phyloP scores from a whole-genome alignment of 2,888 invertebrate species.

The Oligia fasciuncula region DNA sequence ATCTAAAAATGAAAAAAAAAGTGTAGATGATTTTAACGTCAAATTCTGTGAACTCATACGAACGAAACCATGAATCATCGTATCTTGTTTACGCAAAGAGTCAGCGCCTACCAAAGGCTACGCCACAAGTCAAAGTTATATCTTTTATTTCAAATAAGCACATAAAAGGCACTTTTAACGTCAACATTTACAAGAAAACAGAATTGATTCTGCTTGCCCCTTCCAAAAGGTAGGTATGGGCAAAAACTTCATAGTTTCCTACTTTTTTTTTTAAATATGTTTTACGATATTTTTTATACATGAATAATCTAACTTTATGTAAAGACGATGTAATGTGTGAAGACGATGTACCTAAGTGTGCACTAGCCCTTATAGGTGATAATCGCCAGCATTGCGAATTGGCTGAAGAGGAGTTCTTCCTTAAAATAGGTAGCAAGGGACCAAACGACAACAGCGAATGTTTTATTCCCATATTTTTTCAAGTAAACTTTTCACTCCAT shows the following conservation, averaged over 20 bases:
- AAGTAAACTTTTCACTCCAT: conserved; percentile 43
- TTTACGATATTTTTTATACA: neutral
- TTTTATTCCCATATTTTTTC: conserved; percentile 29
- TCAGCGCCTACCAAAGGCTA: no score
- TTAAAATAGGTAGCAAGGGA: conserved; percentile 1
- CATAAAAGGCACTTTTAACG: neutral
- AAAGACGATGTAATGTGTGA: neutral
- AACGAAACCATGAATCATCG: neutral
- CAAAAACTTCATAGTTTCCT: no score
- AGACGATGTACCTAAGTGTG: neutral
- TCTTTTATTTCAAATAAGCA: neutral
- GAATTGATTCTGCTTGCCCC: no score
- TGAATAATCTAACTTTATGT: neutral
- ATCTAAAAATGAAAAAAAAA: no score
- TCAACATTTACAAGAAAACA: no score
- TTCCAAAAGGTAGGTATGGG: no score
- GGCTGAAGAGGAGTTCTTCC: neutral
- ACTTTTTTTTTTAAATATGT: no score
- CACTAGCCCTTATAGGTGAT: neutral
- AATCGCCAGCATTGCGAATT: neutral
- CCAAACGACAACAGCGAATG: conserved; percentile 14
- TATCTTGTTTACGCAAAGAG: neutral
- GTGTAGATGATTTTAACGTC: neutral
- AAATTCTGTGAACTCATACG: neutral
- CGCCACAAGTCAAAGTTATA: no score